These are phyloP conservation scores for Eupeodes luniger DNA, from an alignment of 2,888 invertebrate species.

Conservation along the genomic window DNA sequence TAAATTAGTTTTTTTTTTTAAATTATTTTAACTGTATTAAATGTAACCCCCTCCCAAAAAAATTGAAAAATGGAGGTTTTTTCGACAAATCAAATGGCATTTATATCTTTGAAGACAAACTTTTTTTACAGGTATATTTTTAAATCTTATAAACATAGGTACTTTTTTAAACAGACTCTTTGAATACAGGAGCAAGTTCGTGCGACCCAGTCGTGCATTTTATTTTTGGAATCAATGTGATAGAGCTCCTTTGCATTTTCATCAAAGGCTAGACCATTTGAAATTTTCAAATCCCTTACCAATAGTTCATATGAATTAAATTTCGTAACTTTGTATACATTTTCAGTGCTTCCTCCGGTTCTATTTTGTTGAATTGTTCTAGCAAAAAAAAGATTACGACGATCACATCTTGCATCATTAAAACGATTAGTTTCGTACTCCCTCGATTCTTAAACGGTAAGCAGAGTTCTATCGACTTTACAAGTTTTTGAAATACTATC, in stretches of 20 bases:
- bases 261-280: conserved; percentile 93
- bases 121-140: too few species aligned
- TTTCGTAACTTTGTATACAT: conserved; percentile 81
- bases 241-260: conserved; percentile 88
- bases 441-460: conserved; percentile 85
- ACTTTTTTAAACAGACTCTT: too few species aligned
- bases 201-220: too few species aligned
- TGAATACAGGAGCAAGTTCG: too few species aligned
- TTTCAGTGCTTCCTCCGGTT: conserved; percentile 81
- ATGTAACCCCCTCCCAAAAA: too few species aligned
- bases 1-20: too few species aligned
- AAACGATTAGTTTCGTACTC: too few species aligned
- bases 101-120: too few species aligned
- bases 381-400: conserved; percentile 89
- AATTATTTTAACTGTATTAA: too few species aligned
- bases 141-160: too few species aligned
- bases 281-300: conserved; percentile 86
- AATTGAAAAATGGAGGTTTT: too few species aligned
- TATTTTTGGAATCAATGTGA: conserved; percentile 90
- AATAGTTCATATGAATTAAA: conserved; percentile 78
- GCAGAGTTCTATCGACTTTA: conserved; percentile 84
- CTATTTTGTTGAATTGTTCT: conserved; percentile 85
- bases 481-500: conserved; percentile 85
- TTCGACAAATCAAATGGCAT: too few species aligned
- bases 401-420: conserved; percentile 88